These are phyloP conservation scores for Rhizoglyphus robini DNA, from an alignment of 1,140 invertebrate species.

Conservation along the genomic window DNA sequence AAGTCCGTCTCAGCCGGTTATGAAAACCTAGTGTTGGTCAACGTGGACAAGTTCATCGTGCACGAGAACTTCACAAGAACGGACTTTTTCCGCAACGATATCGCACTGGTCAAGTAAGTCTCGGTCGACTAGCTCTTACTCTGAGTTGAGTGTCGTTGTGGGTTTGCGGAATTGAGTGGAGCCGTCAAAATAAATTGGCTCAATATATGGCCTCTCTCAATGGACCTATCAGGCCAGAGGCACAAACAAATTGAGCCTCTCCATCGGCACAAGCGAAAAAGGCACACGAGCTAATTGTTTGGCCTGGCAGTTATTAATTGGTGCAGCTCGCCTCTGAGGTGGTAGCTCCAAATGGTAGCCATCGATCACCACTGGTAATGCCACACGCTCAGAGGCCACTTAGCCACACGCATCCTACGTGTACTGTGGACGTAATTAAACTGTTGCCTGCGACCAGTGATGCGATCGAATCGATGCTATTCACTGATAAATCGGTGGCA, in stretches of 20 bases:
- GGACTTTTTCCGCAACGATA: conserved; percentile 46
- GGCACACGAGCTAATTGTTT: neutral
- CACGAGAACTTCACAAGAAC: conserved; percentile 36
- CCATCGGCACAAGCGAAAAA: too few species aligned
- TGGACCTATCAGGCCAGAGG: too few species aligned
- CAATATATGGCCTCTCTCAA: too few species aligned
- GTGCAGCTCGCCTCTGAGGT: too few species aligned
- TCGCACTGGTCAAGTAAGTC: conserved; percentile 44
- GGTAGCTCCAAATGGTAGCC: neutral
- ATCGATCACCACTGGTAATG: neutral
- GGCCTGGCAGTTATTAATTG: neutral
- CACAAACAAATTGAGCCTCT: too few species aligned
- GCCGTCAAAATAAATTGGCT: too few species aligned
- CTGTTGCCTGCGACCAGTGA: neutral
- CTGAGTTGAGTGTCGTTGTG: too few species aligned
- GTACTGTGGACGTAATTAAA: neutral
- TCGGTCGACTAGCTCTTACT: too few species aligned
- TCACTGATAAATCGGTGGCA: neutral
- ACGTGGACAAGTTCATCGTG: conserved; percentile 21
- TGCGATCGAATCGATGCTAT: neutral
- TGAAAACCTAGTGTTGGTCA: conserved; percentile 22
- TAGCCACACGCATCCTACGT: neutral
- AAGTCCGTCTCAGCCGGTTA: neutral
- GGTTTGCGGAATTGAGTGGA: too few species aligned
- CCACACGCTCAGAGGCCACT: too few species aligned